phyloP scores from a whole-genome alignment of 2,113 vertebrate genomes.

The Gnathochromis pfefferi region DNA sequence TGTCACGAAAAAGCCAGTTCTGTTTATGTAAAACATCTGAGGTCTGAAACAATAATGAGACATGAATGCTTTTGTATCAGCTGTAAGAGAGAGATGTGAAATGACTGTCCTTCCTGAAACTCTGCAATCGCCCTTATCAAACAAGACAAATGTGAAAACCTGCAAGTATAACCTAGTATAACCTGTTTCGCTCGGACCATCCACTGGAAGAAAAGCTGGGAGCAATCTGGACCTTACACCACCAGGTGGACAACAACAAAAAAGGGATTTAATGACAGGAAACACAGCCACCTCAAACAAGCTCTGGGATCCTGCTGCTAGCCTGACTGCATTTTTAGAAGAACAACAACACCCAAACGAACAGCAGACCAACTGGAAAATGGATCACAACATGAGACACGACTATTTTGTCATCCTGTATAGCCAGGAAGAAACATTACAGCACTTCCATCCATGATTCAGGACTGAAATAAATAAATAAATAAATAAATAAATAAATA shows the following conservation, averaged over 20 bases:
- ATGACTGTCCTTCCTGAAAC: not conserved
- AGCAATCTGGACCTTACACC: not conserved
- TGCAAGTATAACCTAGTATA: not conserved
- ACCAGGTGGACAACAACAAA: not conserved
- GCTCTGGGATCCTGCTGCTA: slow-evolving; percentile 9
- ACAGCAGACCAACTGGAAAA: slow-evolving; percentile 10
- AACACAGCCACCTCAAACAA: slow-evolving; percentile 7
- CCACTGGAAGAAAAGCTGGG: not conserved
- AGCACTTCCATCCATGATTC: not conserved
- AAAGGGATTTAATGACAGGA: not conserved
- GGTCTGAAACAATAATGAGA: not conserved
- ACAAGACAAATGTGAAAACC: not conserved
- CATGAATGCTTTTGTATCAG: not conserved
- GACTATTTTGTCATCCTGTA: not conserved
- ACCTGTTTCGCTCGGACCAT: not conserved
- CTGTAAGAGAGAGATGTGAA: not conserved
- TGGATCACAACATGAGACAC: slow-evolving; percentile 11
- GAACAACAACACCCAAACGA: slow-evolving; percentile 22
- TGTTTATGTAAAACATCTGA: not conserved
- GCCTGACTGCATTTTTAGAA: slow-evolving; percentile 15
- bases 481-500: no score
- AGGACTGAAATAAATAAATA: not conserved
- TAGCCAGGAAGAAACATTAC: not conserved
- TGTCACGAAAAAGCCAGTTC: not conserved
- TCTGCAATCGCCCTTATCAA: not conserved